A percentile compares a stretch with the other conserved stretches of the same genome.
phyloP scores from a whole-genome alignment of 2,888 invertebrate species.

The Synanthedon vespiformis region DNA sequence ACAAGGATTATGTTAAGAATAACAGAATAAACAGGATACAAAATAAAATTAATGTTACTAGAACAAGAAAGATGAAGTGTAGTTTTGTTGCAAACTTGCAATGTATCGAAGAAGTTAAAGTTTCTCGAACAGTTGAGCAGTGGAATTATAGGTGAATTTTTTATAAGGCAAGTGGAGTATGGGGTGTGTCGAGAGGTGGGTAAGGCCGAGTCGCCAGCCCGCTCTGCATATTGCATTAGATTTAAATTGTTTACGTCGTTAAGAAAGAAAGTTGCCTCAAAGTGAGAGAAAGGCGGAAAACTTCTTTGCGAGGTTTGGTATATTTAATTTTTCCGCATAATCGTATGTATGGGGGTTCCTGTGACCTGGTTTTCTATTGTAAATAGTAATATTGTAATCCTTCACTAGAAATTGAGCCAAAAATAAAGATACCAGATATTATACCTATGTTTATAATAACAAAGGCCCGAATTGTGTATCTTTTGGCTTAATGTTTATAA shows the following conservation, averaged over 20 bases:
- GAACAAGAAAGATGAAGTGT: not conserved
- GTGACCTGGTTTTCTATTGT: not conserved
- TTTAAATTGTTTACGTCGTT: constrained; percentile 69
- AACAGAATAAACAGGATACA: too few relatives aligned
- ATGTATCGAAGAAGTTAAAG: constrained; percentile 20
- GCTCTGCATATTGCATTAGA: constrained; percentile 65
- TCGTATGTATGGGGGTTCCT: constrained; percentile 1
- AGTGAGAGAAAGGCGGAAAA: constrained; percentile 34
- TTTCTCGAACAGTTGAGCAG: constrained; percentile 14
- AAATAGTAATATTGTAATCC: too few relatives aligned
- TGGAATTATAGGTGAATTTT: constrained; percentile 49
- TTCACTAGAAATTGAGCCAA: too few relatives aligned
- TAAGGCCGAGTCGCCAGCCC: constrained; percentile 32
- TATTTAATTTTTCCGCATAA: constrained; percentile 31
- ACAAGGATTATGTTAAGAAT: too few relatives aligned
- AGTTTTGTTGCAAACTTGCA: constrained; percentile 15
- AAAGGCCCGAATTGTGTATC: too few relatives aligned
- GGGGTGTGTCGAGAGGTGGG: constrained; percentile 16
- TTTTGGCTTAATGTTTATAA: too few relatives aligned
- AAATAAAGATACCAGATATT: too few relatives aligned
- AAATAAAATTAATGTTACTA: not conserved
- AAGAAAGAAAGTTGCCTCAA: constrained; percentile 55
- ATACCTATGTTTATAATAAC: too few relatives aligned
- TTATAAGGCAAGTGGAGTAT: constrained; percentile 45
- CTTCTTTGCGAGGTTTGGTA: constrained; percentile 21